phyloP scores from a whole-genome alignment of 2,888 invertebrate genomes.

The Tryphoninae sp. region DNA sequence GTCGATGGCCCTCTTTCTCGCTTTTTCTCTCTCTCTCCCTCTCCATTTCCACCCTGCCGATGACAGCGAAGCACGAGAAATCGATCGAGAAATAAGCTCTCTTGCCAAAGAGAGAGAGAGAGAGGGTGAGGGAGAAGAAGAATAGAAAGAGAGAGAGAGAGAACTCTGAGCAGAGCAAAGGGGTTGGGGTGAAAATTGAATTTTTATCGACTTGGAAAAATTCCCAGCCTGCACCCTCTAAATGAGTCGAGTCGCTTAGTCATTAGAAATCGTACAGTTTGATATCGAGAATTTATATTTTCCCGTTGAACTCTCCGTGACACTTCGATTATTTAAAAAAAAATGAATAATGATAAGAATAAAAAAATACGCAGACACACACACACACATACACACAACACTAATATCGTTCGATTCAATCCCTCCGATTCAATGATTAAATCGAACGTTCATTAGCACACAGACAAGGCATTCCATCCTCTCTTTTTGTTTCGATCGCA shows the following conservation, averaged over 20 bases:
- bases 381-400: constrained; percentile 39
- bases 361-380: background rate
- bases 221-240: background rate
- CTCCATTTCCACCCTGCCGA: constrained; percentile 73
- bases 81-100: constrained; percentile 67
- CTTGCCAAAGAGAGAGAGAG: constrained; percentile 28
- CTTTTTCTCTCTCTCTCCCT: constrained; percentile 69
- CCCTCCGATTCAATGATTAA: background rate
- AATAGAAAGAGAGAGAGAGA: constrained; percentile 7
- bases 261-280: constrained; percentile 32
- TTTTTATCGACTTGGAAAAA: constrained; percentile 52
- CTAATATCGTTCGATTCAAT: background rate
- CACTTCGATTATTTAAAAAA: background rate
- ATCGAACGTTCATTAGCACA: background rate
- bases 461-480: too few relatives aligned
- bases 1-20: constrained; percentile 20
- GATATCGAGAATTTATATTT: constrained; percentile 8
- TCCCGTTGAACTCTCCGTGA: background rate
- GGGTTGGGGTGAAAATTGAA: constrained; percentile 56
- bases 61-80: constrained; percentile 66
- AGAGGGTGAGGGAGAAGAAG: constrained; percentile 6
- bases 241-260: constrained; percentile 30
- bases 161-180: constrained; percentile 11
- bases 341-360: constrained; percentile 2
- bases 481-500: too few relatives aligned